Evolutionary conservation across 2,113 vertebrate species (phyloP).

Genomic region (Isurus oxyrinchus): DNA sequence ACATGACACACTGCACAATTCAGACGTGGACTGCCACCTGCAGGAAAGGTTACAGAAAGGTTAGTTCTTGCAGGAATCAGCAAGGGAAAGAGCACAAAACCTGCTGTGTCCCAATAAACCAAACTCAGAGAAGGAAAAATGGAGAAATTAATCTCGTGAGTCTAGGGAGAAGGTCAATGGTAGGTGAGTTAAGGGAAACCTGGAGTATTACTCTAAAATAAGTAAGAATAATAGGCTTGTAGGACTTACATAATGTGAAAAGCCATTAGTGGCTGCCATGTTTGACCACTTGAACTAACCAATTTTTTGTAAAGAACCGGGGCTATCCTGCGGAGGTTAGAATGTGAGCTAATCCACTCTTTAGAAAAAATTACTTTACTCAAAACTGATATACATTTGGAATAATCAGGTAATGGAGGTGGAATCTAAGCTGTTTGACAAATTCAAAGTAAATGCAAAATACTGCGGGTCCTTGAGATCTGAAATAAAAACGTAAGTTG

Average conservation of each 20-base stretch:
- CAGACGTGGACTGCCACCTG: constrained; percentile 66
- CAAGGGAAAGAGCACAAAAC: too few relatives aligned
- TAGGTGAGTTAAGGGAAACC: background rate
- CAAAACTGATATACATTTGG: background rate
- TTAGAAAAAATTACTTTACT: background rate
- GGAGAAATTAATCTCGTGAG: background rate
- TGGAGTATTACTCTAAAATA: background rate
- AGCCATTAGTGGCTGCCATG: background rate
- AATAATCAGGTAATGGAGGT: background rate
- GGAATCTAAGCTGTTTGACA: background rate
- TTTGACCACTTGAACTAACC: background rate
- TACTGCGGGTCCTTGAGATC: too few relatives aligned
- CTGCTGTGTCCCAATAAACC: background rate
- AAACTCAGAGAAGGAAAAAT: background rate
- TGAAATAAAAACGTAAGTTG: too few relatives aligned
- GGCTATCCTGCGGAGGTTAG: background rate
- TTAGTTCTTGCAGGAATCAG: background rate
- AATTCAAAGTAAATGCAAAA: too few relatives aligned
- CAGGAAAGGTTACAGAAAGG: background rate
- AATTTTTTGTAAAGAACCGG: background rate
- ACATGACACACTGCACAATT: constrained; percentile 66
- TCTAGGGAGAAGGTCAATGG: background rate
- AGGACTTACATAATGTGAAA: background rate
- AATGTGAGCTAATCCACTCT: background rate
- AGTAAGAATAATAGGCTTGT: background rate